A percentile compares a stretch with the other conserved stretches of the same genome.
Conservation (phyloP, 1,140 invertebrate species). For the Brachionus koreanus region DNA sequence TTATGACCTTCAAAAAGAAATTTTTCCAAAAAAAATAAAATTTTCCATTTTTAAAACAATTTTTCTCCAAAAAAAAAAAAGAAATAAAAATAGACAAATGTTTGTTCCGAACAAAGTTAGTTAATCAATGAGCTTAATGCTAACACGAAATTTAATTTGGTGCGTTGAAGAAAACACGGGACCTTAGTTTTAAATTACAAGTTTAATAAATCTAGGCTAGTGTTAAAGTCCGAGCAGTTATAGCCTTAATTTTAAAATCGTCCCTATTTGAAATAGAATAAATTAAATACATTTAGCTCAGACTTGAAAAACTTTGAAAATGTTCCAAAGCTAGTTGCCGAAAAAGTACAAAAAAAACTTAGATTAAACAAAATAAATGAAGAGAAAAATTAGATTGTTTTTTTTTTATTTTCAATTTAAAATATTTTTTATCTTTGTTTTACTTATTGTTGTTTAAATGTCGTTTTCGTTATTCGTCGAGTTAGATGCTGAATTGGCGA, state of each 20-base stretch:
- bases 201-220: not conserved
- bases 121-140: not conserved
- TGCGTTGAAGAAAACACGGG: not conserved
- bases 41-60: slow-evolving; percentile 6
- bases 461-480: slow-evolving; percentile 34
- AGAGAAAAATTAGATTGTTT: not conserved
- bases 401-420: slow-evolving; percentile 8
- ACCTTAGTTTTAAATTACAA: not conserved
- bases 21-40: slow-evolving; percentile 12
- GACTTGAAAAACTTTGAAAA: not conserved
- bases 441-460: slow-evolving; percentile 11
- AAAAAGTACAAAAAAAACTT: not conserved
- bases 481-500: slow-evolving; percentile 30
- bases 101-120: slow-evolving; percentile 26
- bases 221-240: not conserved
- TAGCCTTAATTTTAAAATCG: not conserved
- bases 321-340: not conserved
- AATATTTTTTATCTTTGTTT: slow-evolving; percentile 7
- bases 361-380: not conserved
- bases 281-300: slow-evolving; percentile 9
- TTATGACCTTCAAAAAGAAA: not conserved
- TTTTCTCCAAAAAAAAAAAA: slow-evolving; percentile 16
- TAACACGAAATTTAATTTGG: not conserved
- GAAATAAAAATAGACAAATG: slow-evolving; percentile 24
- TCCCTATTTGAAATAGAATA: not conserved